These are phyloP conservation scores for Scolopax bukidnonensis DNA, from an alignment of 2,797 vertebrate species.

Conservation along the genomic window DNA sequence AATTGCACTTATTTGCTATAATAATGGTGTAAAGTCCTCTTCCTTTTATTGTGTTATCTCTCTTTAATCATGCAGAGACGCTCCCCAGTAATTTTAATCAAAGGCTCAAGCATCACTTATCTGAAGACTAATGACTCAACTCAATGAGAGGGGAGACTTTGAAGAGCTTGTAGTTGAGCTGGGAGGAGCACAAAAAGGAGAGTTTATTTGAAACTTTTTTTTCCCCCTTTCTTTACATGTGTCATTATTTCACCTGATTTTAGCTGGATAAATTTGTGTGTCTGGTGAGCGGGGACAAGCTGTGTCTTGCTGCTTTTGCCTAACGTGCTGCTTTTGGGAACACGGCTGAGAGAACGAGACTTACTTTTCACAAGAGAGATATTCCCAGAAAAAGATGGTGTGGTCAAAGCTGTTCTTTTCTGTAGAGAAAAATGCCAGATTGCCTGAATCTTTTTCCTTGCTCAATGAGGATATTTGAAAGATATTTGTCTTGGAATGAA, in stretches of 20 bases:
- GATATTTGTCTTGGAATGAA: neutral
- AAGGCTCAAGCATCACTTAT: conserved; percentile 69
- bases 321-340: neutral
- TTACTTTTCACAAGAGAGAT: neutral
- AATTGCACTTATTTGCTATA: conserved; percentile 53
- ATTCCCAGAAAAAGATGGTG: neutral
- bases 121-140: conserved; percentile 56
- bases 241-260: neutral
- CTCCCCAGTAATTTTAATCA: conserved; percentile 73
- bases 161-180: conserved; percentile 46
- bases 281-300: neutral
- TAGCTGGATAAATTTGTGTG: neutral
- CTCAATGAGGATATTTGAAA: neutral
- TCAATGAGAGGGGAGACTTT: conserved; percentile 47
- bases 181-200: neutral
- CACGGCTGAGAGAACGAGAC: neutral
- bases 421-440: neutral
- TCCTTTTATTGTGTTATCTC: conserved; percentile 68
- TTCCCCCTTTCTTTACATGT: neutral
- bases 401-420: neutral
- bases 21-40: conserved; percentile 47
- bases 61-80: conserved; percentile 56
- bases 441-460: neutral
- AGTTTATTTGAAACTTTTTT: neutral
- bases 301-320: neutral